phyloP scores from a whole-genome alignment of 2,797 vertebrate genomes.

The Pygocentrus nattereri region DNA sequence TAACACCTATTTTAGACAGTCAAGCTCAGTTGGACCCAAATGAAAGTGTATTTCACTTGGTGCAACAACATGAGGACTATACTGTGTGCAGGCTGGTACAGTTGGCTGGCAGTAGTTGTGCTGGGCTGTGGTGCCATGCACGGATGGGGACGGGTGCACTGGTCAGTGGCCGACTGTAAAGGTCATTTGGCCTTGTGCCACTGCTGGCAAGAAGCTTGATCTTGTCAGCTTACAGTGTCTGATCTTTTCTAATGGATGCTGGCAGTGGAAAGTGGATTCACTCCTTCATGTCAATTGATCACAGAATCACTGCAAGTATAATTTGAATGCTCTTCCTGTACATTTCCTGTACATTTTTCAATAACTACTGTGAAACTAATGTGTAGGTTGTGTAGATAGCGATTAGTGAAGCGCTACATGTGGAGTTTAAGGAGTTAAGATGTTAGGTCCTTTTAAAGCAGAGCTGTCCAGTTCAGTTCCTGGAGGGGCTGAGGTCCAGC shows the following conservation, averaged over 20 bases:
- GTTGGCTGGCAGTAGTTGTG: not conserved
- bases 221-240: not conserved
- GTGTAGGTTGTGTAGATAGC: no score
- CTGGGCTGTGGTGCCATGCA: not conserved
- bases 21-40: not conserved
- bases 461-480: no score
- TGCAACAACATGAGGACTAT: not conserved
- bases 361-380: no score
- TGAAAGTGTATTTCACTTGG: not conserved
- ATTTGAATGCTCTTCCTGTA: no score
- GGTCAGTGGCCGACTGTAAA: not conserved
- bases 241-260: not conserved
- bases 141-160: not conserved
- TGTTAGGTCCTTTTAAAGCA: no score
- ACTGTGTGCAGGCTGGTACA: not conserved
- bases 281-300: no score
- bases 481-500: no score
- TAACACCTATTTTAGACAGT: not conserved
- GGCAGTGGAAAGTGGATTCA: not conserved
- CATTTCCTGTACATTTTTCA: no score
- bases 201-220: not conserved
- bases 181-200: not conserved
- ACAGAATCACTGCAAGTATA: no score
- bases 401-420: no score
- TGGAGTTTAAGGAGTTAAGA: no score